Evolutionary conservation across 2,113 vertebrate genomes (phyloP).

Genomic region (Cyanoderma ruficeps): DNA sequence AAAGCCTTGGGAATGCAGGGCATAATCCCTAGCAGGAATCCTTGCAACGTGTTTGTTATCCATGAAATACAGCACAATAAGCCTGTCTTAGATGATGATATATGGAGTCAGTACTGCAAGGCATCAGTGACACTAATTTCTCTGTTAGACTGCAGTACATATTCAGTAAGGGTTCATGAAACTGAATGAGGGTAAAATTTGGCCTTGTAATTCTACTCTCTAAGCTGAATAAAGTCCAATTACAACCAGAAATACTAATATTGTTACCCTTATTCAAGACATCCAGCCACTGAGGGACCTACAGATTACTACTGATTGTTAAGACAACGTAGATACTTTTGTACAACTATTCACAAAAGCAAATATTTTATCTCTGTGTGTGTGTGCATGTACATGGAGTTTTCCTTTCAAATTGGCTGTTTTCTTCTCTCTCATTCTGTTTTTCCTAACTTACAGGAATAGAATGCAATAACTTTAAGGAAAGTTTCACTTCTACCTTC

Average conservation of each 20-base stretch:
- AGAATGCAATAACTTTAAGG: neutral
- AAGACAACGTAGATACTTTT: neutral
- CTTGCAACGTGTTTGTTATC: neutral
- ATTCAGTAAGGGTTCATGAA: neutral
- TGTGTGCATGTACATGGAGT: neutral
- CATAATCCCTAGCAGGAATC: neutral
- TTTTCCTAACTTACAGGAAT: neutral
- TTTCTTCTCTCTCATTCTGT: neutral
- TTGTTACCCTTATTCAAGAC: neutral
- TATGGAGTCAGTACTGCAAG: neutral
- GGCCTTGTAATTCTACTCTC: neutral
- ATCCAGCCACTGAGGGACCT: neutral
- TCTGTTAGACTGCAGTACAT: neutral
- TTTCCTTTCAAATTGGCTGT: neutral
- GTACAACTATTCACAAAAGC: neutral
- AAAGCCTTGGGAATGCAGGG: neutral
- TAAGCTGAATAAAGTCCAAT: neutral
- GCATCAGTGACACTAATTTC: neutral
- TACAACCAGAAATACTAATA: neutral
- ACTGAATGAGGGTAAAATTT: constrained; percentile 1
- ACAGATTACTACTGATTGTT: neutral
- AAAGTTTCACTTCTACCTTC: neutral
- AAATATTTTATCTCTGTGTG: neutral
- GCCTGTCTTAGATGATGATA: neutral
- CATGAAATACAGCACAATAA: neutral